A percentile compares a stretch with the other conserved stretches of the same genome.
Conservation (phyloP, 2,797 vertebrate species). For the Typhlichthys eigenmanni region DNA sequence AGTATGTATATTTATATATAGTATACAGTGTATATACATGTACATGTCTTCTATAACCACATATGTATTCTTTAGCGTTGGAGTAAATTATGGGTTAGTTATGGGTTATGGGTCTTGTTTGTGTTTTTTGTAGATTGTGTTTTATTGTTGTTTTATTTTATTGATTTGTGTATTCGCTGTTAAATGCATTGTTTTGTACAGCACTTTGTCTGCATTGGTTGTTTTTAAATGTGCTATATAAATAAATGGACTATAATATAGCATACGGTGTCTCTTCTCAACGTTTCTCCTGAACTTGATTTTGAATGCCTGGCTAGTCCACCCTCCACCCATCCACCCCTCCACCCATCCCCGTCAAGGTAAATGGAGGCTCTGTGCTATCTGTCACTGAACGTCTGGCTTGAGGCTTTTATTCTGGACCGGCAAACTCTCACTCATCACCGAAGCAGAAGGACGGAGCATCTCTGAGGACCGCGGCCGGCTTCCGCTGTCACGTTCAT, state of each 20-base stretch:
- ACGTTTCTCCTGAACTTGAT: neutral
- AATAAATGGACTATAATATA: neutral
- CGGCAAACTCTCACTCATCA: constrained; percentile 37
- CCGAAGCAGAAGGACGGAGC: constrained; percentile 53
- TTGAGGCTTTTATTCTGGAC: constrained; percentile 53
- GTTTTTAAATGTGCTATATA: neutral
- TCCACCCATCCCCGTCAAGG: constrained; percentile 12
- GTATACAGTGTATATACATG: too few species aligned
- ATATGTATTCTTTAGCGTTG: too few species aligned
- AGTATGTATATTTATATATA: too few species aligned
- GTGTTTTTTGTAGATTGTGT: too few species aligned
- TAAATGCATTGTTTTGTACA: too few species aligned
- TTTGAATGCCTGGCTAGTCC: neutral
- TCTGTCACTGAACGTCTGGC: constrained; percentile 59
- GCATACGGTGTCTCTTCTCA: neutral
- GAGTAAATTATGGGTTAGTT: too few species aligned
- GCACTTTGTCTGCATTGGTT: too few species aligned
- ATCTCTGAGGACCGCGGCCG: constrained; percentile 44
- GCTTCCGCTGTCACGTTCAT: constrained; percentile 59
- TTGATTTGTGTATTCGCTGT: too few species aligned
- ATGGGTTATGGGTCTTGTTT: too few species aligned
- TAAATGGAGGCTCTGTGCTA: constrained; percentile 29
- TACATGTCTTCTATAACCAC: too few species aligned
- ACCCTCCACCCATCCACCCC: neutral
- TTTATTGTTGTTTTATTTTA: too few species aligned